Evolutionary conservation across 2,113 vertebrate genomes (phyloP).

Genomic region (Dromaius novaehollandiae): DNA sequence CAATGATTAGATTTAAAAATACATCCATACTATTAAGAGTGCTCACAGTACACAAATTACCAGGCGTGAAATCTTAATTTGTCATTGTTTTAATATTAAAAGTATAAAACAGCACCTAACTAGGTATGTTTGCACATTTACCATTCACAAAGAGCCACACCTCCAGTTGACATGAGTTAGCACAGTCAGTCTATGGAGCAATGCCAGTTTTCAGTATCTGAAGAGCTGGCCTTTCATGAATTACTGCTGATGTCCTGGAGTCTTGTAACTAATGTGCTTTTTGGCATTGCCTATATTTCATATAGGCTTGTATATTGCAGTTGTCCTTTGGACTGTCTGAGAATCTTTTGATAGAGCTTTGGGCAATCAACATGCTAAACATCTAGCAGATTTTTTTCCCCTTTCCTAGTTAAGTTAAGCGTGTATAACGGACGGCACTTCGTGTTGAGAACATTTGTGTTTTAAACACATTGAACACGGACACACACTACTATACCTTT

Average conservation of each 20-base stretch:
- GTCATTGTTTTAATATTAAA: not conserved
- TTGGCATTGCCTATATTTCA: not conserved
- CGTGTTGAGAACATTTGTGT: not conserved
- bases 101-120: not conserved
- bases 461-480: not conserved
- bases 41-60: not conserved
- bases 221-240: not conserved
- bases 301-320: not conserved
- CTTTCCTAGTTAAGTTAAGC: not conserved
- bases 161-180: not conserved
- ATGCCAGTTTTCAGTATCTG: not conserved
- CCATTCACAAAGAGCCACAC: not conserved
- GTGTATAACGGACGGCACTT: not conserved
- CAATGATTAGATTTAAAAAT: conserved; percentile 30
- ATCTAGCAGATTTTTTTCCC: not conserved
- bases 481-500: not conserved
- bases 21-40: not conserved
- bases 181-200: not conserved
- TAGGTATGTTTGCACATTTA: not conserved
- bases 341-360: not conserved
- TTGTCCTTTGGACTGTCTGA: not conserved
- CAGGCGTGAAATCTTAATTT: not conserved
- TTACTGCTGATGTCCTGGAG: not conserved
- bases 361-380: not conserved
- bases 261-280: not conserved